These are phyloP conservation scores for Cinclus mexicanus DNA, from an alignment of 2,113 vertebrate species.

Conservation along the genomic window DNA sequence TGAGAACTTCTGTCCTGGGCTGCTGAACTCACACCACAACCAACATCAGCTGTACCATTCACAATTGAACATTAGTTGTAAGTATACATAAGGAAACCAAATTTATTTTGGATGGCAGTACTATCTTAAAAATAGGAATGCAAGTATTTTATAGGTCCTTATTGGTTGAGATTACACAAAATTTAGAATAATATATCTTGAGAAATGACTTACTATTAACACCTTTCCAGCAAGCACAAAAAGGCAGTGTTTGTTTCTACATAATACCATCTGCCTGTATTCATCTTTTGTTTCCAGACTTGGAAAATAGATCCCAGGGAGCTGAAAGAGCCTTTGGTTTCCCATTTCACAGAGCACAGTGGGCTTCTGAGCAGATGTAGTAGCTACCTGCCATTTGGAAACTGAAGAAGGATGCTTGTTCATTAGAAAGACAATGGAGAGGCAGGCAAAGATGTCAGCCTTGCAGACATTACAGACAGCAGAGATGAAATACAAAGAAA, in stretches of 20 bases:
- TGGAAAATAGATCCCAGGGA: neutral
- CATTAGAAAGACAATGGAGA: neutral
- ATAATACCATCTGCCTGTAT: neutral
- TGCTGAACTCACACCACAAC: neutral
- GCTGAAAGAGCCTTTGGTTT: neutral
- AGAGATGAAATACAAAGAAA: neutral
- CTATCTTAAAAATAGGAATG: neutral
- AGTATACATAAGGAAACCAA: neutral
- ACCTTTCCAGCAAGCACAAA: neutral
- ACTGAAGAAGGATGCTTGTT: neutral
- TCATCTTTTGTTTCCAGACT: neutral
- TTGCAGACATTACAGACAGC: neutral
- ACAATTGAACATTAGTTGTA: neutral
- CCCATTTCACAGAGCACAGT: neutral
- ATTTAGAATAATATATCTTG: neutral
- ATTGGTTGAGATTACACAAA: neutral
- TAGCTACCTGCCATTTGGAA: neutral
- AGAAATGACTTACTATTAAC: neutral
- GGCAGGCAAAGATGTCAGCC: neutral
- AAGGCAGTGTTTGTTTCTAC: neutral
- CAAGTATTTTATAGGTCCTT: neutral
- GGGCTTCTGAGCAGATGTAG: neutral
- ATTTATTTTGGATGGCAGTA: neutral
- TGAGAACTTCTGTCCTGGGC: neutral
- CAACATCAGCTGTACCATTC: neutral